phyloP scores from a whole-genome alignment of 1,140 invertebrate genomes.

The Lepidostoma basale region DNA sequence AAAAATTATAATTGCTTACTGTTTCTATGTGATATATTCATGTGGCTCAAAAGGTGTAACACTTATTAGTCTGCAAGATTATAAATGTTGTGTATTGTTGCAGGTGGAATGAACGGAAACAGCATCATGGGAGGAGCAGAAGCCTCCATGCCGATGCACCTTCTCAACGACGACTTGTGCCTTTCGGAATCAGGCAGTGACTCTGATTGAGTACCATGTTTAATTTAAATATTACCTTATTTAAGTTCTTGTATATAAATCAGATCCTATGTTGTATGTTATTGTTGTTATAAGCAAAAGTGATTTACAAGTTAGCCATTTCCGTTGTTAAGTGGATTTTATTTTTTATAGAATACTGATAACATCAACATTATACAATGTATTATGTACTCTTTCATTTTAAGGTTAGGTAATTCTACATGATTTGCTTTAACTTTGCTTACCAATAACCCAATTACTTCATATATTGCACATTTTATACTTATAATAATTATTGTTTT shows the following conservation, averaged over 20 bases:
- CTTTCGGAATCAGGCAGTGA: conserved; percentile 70
- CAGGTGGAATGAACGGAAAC: conserved; percentile 33
- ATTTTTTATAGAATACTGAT: conserved; percentile 26
- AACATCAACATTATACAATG: conserved; percentile 11
- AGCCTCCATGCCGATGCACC: conserved; percentile 61
- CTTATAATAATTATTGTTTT: conserved; percentile 37
- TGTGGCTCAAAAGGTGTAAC: too few relatives aligned
- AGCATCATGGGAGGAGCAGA: conserved; percentile 36
- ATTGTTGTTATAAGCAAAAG: conserved; percentile 36
- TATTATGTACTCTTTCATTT: conserved; percentile 7
- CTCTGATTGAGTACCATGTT: conserved; percentile 55
- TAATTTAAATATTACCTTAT: conserved; percentile 31
- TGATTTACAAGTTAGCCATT: conserved; percentile 40
- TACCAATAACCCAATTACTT: conserved; percentile 37
- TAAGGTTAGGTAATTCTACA: conserved; percentile 7
- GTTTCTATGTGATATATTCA: too few relatives aligned
- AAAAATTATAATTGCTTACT: too few relatives aligned
- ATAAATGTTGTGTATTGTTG: too few relatives aligned
- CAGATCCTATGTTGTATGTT: conserved; percentile 29
- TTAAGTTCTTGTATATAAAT: conserved; percentile 37
- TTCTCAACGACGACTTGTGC: conserved; percentile 76
- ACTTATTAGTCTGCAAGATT: too few relatives aligned
- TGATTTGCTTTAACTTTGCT: conserved; percentile 27
- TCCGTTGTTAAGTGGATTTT: conserved; percentile 32
- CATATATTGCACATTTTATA: conserved; percentile 25